These are phyloP conservation scores for Lacanobia wlatinum DNA, from an alignment of 2,888 invertebrate genomes.

Conservation along the genomic window DNA sequence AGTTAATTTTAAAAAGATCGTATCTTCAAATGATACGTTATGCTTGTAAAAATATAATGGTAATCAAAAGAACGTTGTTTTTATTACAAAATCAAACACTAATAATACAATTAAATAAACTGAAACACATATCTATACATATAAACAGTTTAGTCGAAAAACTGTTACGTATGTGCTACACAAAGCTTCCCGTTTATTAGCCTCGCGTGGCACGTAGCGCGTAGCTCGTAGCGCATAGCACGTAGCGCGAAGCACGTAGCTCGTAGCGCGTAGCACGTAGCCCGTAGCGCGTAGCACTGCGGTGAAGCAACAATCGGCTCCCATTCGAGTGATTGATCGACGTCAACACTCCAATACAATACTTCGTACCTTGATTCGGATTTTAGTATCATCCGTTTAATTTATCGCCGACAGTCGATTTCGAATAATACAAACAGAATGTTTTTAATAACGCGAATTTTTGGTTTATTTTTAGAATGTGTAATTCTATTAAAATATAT, in stretches of 20 bases:
- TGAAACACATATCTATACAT: no score
- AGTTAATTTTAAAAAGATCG: background rate
- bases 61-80: background rate
- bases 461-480: background rate
- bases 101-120: background rate
- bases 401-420: conserved; percentile 30
- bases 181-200: conserved; percentile 34
- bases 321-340: conserved; percentile 49
- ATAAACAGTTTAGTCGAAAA: conserved; percentile 33
- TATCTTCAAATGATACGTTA: background rate
- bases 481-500: background rate
- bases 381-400: conserved; percentile 28
- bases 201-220: conserved; percentile 9
- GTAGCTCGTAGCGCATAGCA: background rate
- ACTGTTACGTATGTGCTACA: conserved; percentile 38
- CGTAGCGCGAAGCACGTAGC: conserved; percentile 1
- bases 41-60: background rate
- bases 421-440: conserved; percentile 14
- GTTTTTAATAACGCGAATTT: background rate
- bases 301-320: conserved; percentile 19
- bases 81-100: conserved; percentile 4
- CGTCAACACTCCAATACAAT: conserved; percentile 39
- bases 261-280: conserved; percentile 22
- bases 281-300: conserved; percentile 33
- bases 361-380: conserved; percentile 34